These are phyloP conservation scores for Pitta sordida DNA, from an alignment of 2,113 vertebrate species.

Conservation along the genomic window DNA sequence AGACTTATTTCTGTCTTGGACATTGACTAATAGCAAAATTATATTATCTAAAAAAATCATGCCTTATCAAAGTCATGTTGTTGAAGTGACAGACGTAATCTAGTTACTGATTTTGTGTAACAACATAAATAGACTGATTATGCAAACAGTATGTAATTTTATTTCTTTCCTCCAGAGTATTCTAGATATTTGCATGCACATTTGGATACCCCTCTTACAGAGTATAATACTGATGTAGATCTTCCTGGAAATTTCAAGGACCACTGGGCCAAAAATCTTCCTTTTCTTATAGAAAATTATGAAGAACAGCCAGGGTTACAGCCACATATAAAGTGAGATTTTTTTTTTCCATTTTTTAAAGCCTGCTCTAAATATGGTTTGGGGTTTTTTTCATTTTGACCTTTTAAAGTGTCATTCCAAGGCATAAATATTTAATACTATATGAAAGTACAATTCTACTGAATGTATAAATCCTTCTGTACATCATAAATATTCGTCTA, in stretches of 20 bases:
- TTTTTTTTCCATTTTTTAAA: background rate
- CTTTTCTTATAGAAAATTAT: constrained; percentile 96
- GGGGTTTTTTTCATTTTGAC: background rate
- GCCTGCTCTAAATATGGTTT: background rate
- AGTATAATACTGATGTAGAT: constrained; percentile 90
- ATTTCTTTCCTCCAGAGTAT: constrained; percentile 80
- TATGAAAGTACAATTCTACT: background rate
- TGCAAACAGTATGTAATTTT: background rate
- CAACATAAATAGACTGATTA: background rate
- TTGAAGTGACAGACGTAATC: background rate
- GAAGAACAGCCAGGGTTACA: constrained; percentile 96
- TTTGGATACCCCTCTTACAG: constrained; percentile 89
- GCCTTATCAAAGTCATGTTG: background rate
- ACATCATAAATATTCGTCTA: background rate
- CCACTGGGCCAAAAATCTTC: constrained; percentile 96
- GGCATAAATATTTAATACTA: background rate
- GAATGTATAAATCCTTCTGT: background rate
- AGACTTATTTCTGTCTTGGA: background rate
- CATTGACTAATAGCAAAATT: background rate
- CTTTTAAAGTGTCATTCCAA: background rate
- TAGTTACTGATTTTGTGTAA: background rate
- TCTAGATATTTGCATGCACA: constrained; percentile 95
- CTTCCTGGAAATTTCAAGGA: constrained; percentile 96
- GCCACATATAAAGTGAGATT: constrained; percentile 91
- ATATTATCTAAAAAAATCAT: background rate